Evolutionary conservation across 1,140 invertebrate species (phyloP), one percentile per base, ranked within the genome.

Genomic region (Drosophila obscura): DNA sequence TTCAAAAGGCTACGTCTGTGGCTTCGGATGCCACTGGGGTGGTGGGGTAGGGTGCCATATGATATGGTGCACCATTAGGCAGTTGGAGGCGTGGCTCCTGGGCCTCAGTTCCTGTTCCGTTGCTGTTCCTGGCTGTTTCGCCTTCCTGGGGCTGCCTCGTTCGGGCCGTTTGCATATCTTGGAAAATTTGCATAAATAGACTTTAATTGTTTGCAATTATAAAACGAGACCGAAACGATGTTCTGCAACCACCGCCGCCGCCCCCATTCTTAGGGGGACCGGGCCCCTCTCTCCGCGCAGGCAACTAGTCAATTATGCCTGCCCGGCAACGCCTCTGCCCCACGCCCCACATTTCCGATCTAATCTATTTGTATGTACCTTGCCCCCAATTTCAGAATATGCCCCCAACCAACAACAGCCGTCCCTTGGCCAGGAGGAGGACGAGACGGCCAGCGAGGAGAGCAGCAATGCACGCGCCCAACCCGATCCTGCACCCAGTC

Each of bases 151-250:
- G 49, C 50, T 58, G 2, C 15, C 22, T 28, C 26, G 39, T 48
- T 46, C 26, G 43, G 35, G 15, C 24, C 76, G 57, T 60, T 61
- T 49, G 82, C 79, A 88, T 87, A 87, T 87, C 83, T 87, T 87
- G 83, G 64, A 83, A 83, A 88, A 87, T 87, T 87, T 87, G 80
- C 83, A 88, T 87, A 87, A 87, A 87, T 87, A 88, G 83, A 87
- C 83, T 88, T 87, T 87, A 87, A 87, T 87, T 87, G 83, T 87
- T 87, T 88, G 83, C 83, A 87, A 87, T 87, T 87, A 87, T 87
- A 87, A 87, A 88, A 71, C 79, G 64, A 79, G 69, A 45, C 64
- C 59, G 49, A 67, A 39, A 13, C 51, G 41, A 45, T 39, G 11
- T 11, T 39, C 35, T 39, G 35, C 35, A 2, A 1, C 26, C 26